Evolutionary conservation across 2,113 vertebrate genomes (phyloP).

Genomic region (Bos javanicus): DNA sequence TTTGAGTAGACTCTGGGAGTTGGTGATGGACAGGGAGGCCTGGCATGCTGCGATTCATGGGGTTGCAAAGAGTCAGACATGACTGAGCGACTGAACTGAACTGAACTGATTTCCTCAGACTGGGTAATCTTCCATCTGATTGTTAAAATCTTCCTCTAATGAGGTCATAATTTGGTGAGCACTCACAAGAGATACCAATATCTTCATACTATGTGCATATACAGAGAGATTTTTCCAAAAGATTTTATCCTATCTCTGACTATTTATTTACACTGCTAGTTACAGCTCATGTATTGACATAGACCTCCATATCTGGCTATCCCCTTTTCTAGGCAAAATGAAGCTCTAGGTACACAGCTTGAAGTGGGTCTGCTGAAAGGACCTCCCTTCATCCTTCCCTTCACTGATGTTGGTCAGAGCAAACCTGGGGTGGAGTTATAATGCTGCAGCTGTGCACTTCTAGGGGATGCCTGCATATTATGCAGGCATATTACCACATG

Average conservation of each 20-base stretch:
- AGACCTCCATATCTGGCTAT: not conserved
- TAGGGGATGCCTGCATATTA: not conserved
- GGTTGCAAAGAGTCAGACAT: fast-evolving
- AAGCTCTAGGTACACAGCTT: not conserved
- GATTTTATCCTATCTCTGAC: not conserved
- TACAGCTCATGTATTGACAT: not conserved
- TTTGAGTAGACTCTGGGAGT: too few relatives aligned
- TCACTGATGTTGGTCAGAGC: not conserved
- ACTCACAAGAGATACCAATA: not conserved
- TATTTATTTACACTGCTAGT: not conserved
- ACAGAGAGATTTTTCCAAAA: not conserved
- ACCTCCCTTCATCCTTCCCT: not conserved
- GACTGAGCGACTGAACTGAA: too few relatives aligned
- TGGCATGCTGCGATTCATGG: fast-evolving
- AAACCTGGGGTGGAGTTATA: not conserved
- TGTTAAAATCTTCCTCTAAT: not conserved
- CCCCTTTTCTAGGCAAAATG: not conserved
- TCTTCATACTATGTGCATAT: not conserved
- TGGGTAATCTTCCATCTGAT: not conserved
- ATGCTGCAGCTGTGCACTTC: not conserved
- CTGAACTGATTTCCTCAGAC: not conserved
- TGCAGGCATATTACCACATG: not conserved
- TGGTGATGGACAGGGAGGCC: too few relatives aligned
- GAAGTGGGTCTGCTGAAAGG: not conserved
- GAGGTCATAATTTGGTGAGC: not conserved